Evolutionary conservation across 2,113 vertebrate genomes (phyloP).

Genomic region (Rafetus swinhoei): DNA sequence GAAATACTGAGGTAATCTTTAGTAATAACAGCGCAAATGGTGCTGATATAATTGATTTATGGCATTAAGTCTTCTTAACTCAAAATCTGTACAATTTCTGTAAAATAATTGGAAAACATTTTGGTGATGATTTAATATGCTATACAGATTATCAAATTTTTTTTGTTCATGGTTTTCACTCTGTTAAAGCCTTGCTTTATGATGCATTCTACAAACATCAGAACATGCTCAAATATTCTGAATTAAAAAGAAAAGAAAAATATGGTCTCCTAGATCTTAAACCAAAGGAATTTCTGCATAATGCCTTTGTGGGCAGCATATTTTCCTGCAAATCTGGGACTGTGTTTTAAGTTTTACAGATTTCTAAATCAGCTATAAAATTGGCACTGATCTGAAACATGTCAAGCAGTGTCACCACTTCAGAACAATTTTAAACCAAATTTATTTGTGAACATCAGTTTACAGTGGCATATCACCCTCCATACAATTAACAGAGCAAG

Average conservation of each 20-base stretch:
- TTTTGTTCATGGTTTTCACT: constrained; percentile 38
- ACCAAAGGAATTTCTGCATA: neutral
- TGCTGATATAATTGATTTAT: constrained; percentile 55
- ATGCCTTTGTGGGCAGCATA: neutral
- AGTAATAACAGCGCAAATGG: constrained; percentile 46
- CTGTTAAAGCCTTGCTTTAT: constrained; percentile 23
- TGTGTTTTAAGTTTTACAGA: constrained; percentile 32
- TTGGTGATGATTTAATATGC: constrained; percentile 51
- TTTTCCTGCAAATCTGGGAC: constrained; percentile 42
- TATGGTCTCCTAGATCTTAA: constrained; percentile 27
- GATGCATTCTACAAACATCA: rapidly evolving
- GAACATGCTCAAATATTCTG: neutral
- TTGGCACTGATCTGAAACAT: too few relatives aligned
- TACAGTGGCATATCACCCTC: constrained; percentile 27
- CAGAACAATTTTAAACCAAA: neutral
- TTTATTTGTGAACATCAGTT: constrained; percentile 1
- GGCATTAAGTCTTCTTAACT: constrained; percentile 33
- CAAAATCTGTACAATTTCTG: constrained; percentile 41
- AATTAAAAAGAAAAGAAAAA: neutral
- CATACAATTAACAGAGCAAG: constrained; percentile 45
- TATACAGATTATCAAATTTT: constrained; percentile 32
- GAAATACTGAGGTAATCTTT: constrained; percentile 69
- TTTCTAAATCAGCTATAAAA: too few relatives aligned
- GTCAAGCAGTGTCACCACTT: too few relatives aligned
- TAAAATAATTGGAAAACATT: constrained; percentile 47